A percentile compares a stretch with the other conserved stretches of the same genome.
These are phyloP conservation scores for Rhodinocichla rosea DNA, from an alignment of 2,113 vertebrate species.

Conservation along the genomic window DNA sequence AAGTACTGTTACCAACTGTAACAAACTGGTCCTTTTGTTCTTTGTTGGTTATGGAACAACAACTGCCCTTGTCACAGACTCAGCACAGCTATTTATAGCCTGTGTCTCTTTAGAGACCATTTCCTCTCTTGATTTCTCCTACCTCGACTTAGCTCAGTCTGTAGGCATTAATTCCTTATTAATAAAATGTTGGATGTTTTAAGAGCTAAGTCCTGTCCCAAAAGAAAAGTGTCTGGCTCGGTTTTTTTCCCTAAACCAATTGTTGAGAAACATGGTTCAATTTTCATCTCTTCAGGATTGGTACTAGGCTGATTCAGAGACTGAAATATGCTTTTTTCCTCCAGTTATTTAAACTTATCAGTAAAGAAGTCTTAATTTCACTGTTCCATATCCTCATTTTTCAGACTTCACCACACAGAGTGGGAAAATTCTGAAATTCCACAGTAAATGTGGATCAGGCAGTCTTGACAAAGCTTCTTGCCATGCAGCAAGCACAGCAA, in stretches of 20 bases:
- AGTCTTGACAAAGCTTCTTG: not conserved
- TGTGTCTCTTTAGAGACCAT: not conserved
- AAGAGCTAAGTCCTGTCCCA: not conserved
- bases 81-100: conserved; percentile 58
- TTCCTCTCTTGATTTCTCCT: conserved; percentile 37
- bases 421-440: not conserved
- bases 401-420: not conserved
- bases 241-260: not conserved
- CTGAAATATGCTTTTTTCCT: not conserved
- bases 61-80: conserved; percentile 30
- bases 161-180: not conserved
- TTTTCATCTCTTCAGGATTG: not conserved
- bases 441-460: not conserved
- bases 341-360: not conserved
- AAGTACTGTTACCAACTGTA: conserved; percentile 47
- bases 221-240: not conserved
- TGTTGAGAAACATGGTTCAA: not conserved
- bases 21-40: conserved; percentile 47
- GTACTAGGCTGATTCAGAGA: not conserved
- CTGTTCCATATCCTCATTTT: not conserved
- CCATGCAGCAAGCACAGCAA: not conserved
- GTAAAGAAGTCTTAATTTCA: not conserved
- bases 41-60: conserved; percentile 52
- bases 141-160: not conserved
- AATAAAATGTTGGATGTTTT: not conserved